Evolutionary conservation across 1,140 invertebrate species (phyloP).

Genomic region (Drosophila oshimai): DNA sequence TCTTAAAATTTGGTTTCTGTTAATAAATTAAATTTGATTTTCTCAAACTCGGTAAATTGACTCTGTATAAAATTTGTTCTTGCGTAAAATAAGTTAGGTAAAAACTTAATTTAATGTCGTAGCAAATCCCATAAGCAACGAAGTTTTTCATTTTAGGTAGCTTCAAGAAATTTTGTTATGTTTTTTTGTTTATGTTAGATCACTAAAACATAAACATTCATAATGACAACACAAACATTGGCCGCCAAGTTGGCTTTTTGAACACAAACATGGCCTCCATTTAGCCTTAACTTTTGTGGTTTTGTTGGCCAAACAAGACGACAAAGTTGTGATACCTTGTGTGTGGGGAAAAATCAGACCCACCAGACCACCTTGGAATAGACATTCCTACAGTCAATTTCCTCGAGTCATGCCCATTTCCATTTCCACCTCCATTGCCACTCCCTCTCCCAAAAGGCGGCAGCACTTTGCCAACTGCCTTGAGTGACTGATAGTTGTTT

Average conservation of each 20-base stretch:
- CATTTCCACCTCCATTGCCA: constrained; percentile 12
- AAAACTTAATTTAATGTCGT: too few species aligned
- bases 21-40: too few species aligned
- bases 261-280: constrained; percentile 8
- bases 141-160: too few species aligned
- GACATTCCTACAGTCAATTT: not conserved
- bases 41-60: too few species aligned
- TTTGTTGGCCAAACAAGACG: constrained; percentile 26
- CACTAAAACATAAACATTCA: constrained; percentile 17
- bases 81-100: too few species aligned
- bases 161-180: not conserved
- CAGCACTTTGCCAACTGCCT: constrained; percentile 71
- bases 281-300: constrained; percentile 34
- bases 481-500: constrained; percentile 80
- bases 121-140: too few species aligned
- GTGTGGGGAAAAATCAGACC: constrained; percentile 11
- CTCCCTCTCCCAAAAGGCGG: constrained; percentile 2
- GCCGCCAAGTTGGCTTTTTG: constrained; percentile 6
- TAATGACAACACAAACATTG: constrained; percentile 24
- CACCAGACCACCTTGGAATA: constrained; percentile 26
- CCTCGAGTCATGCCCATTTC: constrained; percentile 11
- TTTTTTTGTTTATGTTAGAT: constrained; percentile 4
- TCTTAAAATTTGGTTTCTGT: too few species aligned
- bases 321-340: constrained; percentile 45
- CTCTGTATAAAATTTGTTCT: too few species aligned